Percentiles rank a stretch among this genome's conserved stretches.
Conservation (phyloP, 2,113 vertebrate species). For the Neolamprologus brichardi region DNA sequence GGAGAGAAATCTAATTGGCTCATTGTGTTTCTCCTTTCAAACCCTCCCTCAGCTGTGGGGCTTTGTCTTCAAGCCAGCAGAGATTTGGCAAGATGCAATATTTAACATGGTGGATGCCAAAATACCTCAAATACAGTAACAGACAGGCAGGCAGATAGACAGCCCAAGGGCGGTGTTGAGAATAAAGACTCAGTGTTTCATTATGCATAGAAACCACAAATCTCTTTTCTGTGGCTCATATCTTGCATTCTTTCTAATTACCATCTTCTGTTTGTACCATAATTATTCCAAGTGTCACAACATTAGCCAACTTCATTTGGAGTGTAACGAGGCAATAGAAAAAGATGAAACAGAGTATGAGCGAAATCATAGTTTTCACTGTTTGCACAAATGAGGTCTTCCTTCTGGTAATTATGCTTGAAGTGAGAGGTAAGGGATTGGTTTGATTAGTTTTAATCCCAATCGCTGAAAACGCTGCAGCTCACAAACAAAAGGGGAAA, state of each 20-base stretch:
- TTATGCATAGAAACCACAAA: constrained; percentile 38
- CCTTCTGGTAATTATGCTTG: constrained; percentile 17
- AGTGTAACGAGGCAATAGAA: constrained; percentile 35
- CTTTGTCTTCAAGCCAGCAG: constrained; percentile 49
- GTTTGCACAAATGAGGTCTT: constrained; percentile 43
- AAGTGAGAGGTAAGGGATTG: background rate
- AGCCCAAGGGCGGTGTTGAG: constrained; percentile 24
- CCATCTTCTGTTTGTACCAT: constrained; percentile 32
- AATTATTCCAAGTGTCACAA: constrained; percentile 64
- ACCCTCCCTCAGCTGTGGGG: background rate
- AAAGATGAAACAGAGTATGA: background rate
- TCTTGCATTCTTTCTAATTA: constrained; percentile 56
- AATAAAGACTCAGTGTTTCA: constrained; percentile 29
- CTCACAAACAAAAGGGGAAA: background rate
- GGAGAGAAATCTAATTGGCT: background rate
- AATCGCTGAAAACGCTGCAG: background rate
- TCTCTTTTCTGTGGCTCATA: constrained; percentile 23
- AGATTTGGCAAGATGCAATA: constrained; percentile 44
- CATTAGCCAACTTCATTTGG: constrained; percentile 33
- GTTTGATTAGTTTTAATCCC: background rate
- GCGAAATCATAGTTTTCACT: constrained; percentile 34
- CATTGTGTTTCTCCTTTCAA: background rate
- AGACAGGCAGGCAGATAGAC: constrained; percentile 47
- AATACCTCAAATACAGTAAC: constrained; percentile 42
- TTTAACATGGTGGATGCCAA: constrained; percentile 54